Evolutionary conservation across 92 coral and sea anemone species (phyloP), one percentile per base, ranked within the genome.

Genomic region (Hydrozoanthus gracilis): DNA sequence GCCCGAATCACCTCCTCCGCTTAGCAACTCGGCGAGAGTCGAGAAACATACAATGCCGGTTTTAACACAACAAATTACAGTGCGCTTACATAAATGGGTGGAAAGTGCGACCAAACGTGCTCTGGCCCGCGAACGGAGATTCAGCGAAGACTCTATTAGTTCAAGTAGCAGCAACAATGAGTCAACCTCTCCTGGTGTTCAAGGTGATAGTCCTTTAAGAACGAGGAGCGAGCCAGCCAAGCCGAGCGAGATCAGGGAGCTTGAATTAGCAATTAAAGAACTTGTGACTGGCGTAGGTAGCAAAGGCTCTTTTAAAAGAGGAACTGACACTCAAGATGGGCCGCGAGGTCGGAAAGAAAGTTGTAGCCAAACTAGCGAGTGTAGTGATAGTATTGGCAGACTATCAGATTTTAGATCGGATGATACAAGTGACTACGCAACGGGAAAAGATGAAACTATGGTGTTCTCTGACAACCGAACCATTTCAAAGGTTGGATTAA

Each of bases 401-500:
- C 48, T 65, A 5, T 65, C 85, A 20, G 75, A 80, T 80, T 80
- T 27, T 52, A 66, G 85, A 51, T 11, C 46, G 11, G 85, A 80
- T 18, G 85, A 80, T 18, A 48, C 27, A 3, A 49, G 73, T 64
- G 85, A 80, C 73, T 65, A 48, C 74, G 5, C 74, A 64, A 58
- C 74, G 6, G 85, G 61, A 48, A 80, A 48, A 65, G 85, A 80
- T 4, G 73, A 80, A 18, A 80, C 51, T 8, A 51, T 44, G 47
- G 48, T 47, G 73, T 47, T 65, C 46, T 80, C 61, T 80, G 85
- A 65, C 85, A 58, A 80, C 60, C 54, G 58, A 80, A 80, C 51
- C 47, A 65, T 80, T 80, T 80, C 85, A 64, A 66, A 80, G 73
- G 68, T n/a, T 3, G 85, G 85, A 80, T 80, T 65, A 80, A 65